Base-by-base conservation (phyloP, 2,113 vertebrate genomes). In the Octodon degus region DNA sequence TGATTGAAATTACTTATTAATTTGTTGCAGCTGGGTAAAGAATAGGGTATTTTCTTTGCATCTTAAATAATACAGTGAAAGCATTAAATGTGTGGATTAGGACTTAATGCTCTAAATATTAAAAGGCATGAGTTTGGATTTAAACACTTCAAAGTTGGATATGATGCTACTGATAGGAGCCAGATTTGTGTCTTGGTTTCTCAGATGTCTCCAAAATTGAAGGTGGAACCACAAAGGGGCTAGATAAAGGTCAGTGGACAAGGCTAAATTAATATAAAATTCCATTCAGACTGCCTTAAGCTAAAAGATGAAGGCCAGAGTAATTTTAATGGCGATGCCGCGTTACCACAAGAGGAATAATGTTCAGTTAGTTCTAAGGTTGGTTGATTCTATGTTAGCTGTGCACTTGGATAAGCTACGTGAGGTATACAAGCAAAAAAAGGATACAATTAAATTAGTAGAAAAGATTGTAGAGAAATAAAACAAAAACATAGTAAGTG, bases 1-100 rank as follows among this genome's bases (percentile, higher is more conserved):
- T 93, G 53, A 88, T 93, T 94, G 89, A 95, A 97, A 94, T 97
- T 89, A 95, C 93, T 93, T 94, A 94, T 94, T 94, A 97, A 98
- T 94, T 92, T 93, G 72, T 80, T 93, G 83, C 97, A 96, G 86
- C 77, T 97, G 97, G 4, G 27, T 81, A 83, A 85, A 86, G 20
- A 60, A 90, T 17, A 24, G 50, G 19, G 1, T 63, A n/a, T 93
- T 96, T 91, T 84, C 92, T 96, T 93, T 93, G 90, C 80, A 89
- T 96, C 67, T 95, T 76, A 83, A 94, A 81, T 80, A 94, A 83
- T 72, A 87, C 24, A 76, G 74, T 70, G 12, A 87, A 90, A 95
- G 30, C 62, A 94, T 70, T 67, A 91, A 91, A 84, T 34, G 81
- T 24, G 70, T 87, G 91, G 91, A 92, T 96, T 91, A 91, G 58